A percentile compares a stretch with the other conserved stretches of the same genome.
These are phyloP conservation scores for Microtus richardsoni DNA, from an alignment of 2,113 vertebrate species.

Conservation along the genomic window DNA sequence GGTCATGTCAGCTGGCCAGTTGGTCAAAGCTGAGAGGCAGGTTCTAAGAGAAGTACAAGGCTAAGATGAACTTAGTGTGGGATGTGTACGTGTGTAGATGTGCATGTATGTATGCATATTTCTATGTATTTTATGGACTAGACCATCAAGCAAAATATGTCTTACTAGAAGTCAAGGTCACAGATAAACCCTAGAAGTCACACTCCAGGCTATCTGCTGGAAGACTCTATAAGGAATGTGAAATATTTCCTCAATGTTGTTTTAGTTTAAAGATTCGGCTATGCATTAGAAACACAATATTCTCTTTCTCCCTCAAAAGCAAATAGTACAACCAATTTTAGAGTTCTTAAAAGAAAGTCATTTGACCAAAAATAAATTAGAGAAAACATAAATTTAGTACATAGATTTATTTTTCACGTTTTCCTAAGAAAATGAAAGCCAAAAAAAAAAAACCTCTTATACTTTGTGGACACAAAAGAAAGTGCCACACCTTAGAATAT, in stretches of 20 bases:
- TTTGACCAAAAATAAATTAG: not conserved
- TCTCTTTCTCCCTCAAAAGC: not conserved
- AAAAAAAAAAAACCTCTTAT: not conserved
- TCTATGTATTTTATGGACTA: not conserved
- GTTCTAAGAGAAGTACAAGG: not conserved
- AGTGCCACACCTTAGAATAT: not conserved
- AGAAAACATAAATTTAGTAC: constrained; percentile 38
- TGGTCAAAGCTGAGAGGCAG: not conserved
- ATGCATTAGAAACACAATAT: not conserved
- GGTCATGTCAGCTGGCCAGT: not conserved
- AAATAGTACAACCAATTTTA: not conserved
- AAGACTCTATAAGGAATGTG: not conserved
- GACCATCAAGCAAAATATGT: not conserved
- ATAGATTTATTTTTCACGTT: not conserved
- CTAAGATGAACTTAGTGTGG: not conserved
- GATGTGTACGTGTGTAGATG: not conserved
- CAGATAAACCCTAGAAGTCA: not conserved
- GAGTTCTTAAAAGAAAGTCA: constrained; percentile 27
- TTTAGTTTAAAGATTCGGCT: constrained; percentile 52
- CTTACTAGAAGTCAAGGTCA: not conserved
- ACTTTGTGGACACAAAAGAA: not conserved
- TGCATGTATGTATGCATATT: not conserved
- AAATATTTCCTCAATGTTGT: not conserved
- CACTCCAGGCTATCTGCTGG: not conserved
- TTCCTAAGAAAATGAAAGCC: not conserved